A percentile compares a stretch with the other conserved stretches of the same genome.
phyloP scores from a whole-genome alignment of 2,113 vertebrate species.

The Sterna hirundo region DNA sequence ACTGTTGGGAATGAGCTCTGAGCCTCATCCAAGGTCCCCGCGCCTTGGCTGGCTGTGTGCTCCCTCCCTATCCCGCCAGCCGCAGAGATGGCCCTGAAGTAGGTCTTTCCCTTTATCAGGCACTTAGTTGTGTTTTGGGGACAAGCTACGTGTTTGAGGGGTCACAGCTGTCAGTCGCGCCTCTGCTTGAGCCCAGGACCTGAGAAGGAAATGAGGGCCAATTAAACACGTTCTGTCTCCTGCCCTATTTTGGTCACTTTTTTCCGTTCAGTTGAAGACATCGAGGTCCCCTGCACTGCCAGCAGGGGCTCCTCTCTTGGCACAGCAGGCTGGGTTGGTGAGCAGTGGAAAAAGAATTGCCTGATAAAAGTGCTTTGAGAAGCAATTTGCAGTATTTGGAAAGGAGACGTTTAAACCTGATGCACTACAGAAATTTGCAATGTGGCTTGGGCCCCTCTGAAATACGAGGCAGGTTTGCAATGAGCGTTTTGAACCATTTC shows the following conservation, averaged over 20 bases:
- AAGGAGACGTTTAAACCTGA: background rate
- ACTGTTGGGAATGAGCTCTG: background rate
- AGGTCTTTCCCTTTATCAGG: background rate
- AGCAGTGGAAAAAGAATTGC: background rate
- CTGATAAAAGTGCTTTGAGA: background rate
- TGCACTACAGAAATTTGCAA: background rate
- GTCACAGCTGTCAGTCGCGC: background rate
- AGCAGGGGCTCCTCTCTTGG: background rate
- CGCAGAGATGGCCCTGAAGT: rapidly evolving
- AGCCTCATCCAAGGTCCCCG: background rate
- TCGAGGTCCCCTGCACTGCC: background rate
- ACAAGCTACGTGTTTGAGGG: background rate
- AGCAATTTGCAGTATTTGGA: background rate
- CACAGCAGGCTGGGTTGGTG: background rate
- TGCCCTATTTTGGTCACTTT: background rate
- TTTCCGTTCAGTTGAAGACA: background rate
- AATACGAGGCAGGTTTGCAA: background rate
- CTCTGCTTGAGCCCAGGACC: background rate
- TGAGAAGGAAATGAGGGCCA: background rate
- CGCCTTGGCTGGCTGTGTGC: background rate
- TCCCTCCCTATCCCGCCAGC: background rate
- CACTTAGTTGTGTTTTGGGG: background rate
- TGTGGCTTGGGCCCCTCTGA: background rate
- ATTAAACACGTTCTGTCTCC: background rate
- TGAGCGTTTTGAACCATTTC: background rate